Base-by-base conservation (phyloP, 1,140 invertebrate species). In the Caenorhabditis briggsae region DNA sequence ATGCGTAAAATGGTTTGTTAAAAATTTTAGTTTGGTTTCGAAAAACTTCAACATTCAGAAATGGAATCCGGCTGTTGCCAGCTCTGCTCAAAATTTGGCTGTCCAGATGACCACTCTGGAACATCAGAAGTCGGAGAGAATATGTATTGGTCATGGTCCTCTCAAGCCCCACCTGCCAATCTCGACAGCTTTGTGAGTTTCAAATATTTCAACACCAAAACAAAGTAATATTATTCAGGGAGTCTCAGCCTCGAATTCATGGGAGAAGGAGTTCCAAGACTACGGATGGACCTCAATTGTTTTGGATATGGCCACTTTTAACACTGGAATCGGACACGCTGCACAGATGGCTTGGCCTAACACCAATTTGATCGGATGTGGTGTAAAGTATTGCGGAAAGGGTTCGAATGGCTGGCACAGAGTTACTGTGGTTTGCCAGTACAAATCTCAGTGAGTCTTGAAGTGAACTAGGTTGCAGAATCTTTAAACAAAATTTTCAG, bases 241-340 rank as follows among this genome's bases (percentile, higher is more conserved):
- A 83, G 41, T 8, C 2, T 25, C 25, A 2, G 82, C 82, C n/a
- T 83, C 82, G 6, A 14, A 14, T 3, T 56, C 53, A 18, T 83
- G 82, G 82, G 82, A 83, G 23, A 25, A 83, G 14, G 82, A 83
- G 20, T 83, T 83, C 82, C 82, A 83, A 20, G 82, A 83, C 20
- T 83, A 83, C 16, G 82, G 82, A 83, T 83, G 82, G 82, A 41
- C 2, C 3, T 59, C 55, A 5, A 83, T n/a, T 23, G 16, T 18
- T 20, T 16, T 83, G 8, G 43, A 41, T 53, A 5, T 8, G 53
- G 53, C 20, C n/a, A n/a, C 43, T 5, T 83, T 83, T 55, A 83
- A 61, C 58, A n/a, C 82, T 20, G 82, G 82, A 83, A 48, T 83
- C 55, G 82, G 82, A 41, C 82, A 83, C 41, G 82, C 82, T 59